Conservation (phyloP, 30 jellyfish, hydroid and myxozoan species). For the Hydractinia symbiolongicarpus region DNA sequence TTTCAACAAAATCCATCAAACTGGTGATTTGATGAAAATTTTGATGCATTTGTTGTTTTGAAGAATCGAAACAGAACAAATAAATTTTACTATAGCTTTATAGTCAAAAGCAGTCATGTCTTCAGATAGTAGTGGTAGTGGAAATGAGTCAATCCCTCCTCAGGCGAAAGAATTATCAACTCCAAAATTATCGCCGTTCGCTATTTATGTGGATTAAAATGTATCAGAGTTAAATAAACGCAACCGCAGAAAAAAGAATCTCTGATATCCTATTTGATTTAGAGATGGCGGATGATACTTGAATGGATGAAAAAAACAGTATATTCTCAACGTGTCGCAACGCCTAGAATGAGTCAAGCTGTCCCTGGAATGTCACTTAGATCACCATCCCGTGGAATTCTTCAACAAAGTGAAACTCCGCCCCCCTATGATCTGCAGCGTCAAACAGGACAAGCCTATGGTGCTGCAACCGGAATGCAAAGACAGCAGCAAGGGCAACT, state of each 20-base stretch:
- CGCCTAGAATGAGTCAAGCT: conserved; percentile 1
- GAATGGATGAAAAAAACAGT: too few relatives aligned
- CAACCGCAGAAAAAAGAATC: conserved; percentile 18
- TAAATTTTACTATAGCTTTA: too few relatives aligned
- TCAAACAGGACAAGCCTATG: not conserved
- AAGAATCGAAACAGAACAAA: too few relatives aligned
- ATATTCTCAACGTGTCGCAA: not conserved
- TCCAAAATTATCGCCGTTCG: not conserved
- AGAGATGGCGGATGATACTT: conserved; percentile 10
- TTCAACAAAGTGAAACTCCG: not conserved
- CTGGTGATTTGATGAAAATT: too few relatives aligned
- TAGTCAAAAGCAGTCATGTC: too few relatives aligned
- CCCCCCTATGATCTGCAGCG: not conserved
- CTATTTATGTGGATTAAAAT: conserved; percentile 26
- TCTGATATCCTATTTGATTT: conserved; percentile 37
- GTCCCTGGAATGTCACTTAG: not conserved
- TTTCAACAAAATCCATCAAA: too few relatives aligned
- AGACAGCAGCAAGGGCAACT: not conserved
- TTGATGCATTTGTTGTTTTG: too few relatives aligned
- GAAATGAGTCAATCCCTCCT: not conserved
- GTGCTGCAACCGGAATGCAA: not conserved
- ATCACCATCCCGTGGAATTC: conserved; percentile 5
- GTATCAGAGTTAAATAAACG: conserved; percentile 24
- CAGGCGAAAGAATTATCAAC: not conserved
- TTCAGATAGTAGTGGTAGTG: too few relatives aligned